Evolutionary conservation across 1,140 invertebrate genomes (phyloP), one percentile per base, ranked within the genome.

Genomic region (Nebria ingens): DNA sequence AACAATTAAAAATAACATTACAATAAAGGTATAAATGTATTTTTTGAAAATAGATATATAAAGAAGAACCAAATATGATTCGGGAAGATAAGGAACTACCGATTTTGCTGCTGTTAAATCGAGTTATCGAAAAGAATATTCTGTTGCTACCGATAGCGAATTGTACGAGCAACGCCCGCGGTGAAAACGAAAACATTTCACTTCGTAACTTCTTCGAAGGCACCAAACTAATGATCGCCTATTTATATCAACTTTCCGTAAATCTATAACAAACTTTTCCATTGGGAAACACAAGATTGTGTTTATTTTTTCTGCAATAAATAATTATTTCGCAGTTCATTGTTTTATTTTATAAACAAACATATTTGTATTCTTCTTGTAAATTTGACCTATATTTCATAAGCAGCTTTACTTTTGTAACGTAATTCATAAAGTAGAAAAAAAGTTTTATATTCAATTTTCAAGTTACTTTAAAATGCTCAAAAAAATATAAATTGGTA

Each of bases 1-100:
- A 54, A 34, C n/a, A 34, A 34, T 34, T 34, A 34, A 34, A 34
- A 34, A 34, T 34, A 34, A 9, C 6, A n/a, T 34, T 34, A n/a
- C n/a, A n/a, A n/a, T n/a, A n/a, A n/a, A n/a, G 21, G 2, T 51
- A 11, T 23, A 23, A 13, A 22, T 2, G 1, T 23, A 15, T 54
- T 17, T 45, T 42, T 50, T 53, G 38, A 51, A 61, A 55, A 15
- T 45, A 70, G 66, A 62, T 68, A 19, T 71, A 69, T 54, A 67
- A 68, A 57, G 65, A 68, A 64, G 64, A 67, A 58, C 67, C 68
- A 1, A 66, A 61, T 54, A 62, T 69, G 60, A 71, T 71, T 12
- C 53, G 68, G 34, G 65, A 68, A 53, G 64, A 68, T 52, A 62
- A 59, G 22, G 61, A 60, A 40, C 56, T 62, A 13, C 56, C 63